Evolutionary conservation across 2,113 vertebrate species (phyloP), one percentile per base, ranked within the genome.

Genomic region (Egretta garzetta): DNA sequence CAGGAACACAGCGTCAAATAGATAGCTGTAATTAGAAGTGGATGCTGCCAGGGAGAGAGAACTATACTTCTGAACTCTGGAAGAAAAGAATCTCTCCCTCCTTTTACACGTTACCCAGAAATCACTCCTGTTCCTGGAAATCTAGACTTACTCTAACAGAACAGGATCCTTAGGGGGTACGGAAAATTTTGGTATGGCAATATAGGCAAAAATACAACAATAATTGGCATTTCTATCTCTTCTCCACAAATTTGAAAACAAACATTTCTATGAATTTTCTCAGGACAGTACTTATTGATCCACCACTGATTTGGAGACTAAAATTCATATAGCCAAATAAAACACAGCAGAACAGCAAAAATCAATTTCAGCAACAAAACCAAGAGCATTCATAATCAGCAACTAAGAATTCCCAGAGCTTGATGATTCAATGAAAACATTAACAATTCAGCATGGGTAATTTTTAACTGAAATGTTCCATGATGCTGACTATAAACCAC

Each of bases 11-110:
- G 82, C 84, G 62, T 50, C 27, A 95, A 50, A 27, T 52, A 47
- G 72, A 63, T 73, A 96, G 83, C 67, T 98, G 86, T 90, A 98
- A 97, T 95, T 98, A 97, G 83, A 94, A 95, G 72, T 68, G 47
- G 77, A 82, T 93, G 80, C 82, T 91, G 76, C 71, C 86, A 87
- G 64, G 45, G 8, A 28, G 28, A 86, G 63, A 96, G 50, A 96
- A 67, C 20, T 47, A 11, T 49, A 77, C 3, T 26, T 60, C 20
- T 80, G 60, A 72, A 86, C 17, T 22, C 15, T 13, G 19, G 15
- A 19, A 85, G 28, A 52, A 82, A 83, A 85, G 4, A 62, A 63
- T 55, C n/a, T 55, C 5, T 1, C n/a, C n/a, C 8, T 84, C 13
- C 22, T 74, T 86, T 76, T 33, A 55, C 11, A 30, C 4, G 4